Base-by-base conservation (phyloP, 1,140 invertebrate genomes). In the Liolophura sinensis region DNA sequence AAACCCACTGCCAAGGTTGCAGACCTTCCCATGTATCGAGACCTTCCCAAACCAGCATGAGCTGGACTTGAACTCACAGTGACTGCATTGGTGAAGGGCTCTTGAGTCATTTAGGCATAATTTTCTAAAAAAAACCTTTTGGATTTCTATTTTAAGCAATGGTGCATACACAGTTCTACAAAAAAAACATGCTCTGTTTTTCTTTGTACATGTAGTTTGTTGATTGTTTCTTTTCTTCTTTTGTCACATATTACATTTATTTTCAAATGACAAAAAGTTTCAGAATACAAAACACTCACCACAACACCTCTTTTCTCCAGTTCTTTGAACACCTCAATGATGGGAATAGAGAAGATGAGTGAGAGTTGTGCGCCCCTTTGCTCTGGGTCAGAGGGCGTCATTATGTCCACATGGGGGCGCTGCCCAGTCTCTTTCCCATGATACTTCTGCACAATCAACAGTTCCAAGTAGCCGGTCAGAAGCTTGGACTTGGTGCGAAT, bases 391-490 rank as follows among this genome's bases (percentile, higher is more conserved):
- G 74, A 70, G 6, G 88, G 89, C 1, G 88, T 89, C 4, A 89
- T 83, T 31, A 88, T 86, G 16, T 84, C 75, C 14, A 87, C 74
- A 52, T 75, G 57, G 12, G n/a, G 18, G 20, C 40, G 25, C 16
- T 64, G 67, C 20, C 20, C 20, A 63, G 46, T 62, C 15, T 47
- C 63, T 40, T 63, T 62, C 50, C 63, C 60, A 12, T 69, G 59
- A 63, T 74, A 78, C 50, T 69, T 60, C 5, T 71, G 57, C 52
- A 69, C 71, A 1, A 88, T 68, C 18, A 88, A 79, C 27, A 76
- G 71, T 73, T 89, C 88, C 46, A 89, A 67, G 71, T 89, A 89
- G 0, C 85, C 88, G 4, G 88, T 89, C n/a, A 89, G 71, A 22
- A 88, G 74, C 62, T 75, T 78, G 20, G 88, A 88, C 70, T 89